These are phyloP conservation scores for Marmota monax DNA, from an alignment of 2,113 vertebrate species.

Conservation along the genomic window DNA sequence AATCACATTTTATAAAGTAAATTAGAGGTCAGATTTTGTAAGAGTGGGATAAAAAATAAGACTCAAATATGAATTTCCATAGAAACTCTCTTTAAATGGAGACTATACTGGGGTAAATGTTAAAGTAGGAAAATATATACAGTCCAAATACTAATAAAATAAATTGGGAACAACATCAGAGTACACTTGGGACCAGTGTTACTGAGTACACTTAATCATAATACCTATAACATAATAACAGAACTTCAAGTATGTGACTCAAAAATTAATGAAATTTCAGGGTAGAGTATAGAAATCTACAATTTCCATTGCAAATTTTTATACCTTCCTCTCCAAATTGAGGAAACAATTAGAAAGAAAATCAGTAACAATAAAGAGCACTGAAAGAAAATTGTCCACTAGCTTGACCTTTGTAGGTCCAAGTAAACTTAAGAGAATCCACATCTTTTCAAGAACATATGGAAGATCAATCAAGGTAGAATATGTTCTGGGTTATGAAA, in stretches of 20 bases:
- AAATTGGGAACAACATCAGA: background rate
- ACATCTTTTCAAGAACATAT: background rate
- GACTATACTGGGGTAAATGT: background rate
- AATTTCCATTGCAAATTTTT: background rate
- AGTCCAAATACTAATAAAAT: background rate
- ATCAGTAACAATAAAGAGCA: background rate
- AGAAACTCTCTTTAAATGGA: conserved; percentile 13
- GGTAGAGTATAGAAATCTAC: background rate
- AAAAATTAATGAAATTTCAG: background rate
- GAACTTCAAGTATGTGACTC: background rate
- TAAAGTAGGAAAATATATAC: background rate
- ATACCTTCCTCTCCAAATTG: background rate
- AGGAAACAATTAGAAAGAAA: background rate
- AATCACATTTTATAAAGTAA: background rate
- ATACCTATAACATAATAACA: background rate
- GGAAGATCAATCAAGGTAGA: background rate
- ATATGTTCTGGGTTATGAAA: background rate
- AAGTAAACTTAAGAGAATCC: background rate
- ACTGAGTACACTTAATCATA: background rate
- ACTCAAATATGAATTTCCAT: background rate
- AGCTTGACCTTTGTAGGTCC: background rate
- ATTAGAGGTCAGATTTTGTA: background rate
- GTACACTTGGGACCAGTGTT: background rate
- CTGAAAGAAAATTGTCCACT: background rate
- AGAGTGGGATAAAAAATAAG: background rate